Conservation (phyloP, 2,888 invertebrate species). For the Crematogaster levior region DNA sequence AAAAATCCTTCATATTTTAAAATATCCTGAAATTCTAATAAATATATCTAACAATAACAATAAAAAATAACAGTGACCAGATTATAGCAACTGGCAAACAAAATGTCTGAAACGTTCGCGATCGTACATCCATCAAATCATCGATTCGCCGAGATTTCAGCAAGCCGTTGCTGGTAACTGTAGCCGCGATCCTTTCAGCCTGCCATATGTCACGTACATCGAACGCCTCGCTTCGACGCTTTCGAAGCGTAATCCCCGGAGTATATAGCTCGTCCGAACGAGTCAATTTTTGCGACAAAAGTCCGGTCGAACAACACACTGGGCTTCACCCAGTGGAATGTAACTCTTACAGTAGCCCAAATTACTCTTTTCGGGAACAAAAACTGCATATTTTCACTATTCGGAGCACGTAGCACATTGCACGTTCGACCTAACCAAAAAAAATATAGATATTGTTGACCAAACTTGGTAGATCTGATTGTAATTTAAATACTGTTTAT, state of each 20-base stretch:
- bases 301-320: conserved; percentile 35
- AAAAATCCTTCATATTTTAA: no score
- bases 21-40: not conserved
- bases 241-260: conserved; percentile 49
- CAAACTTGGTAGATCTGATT: not conserved
- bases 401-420: conserved; percentile 7
- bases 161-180: conserved; percentile 36
- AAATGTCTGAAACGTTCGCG: not conserved
- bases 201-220: conserved; percentile 48
- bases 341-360: conserved; percentile 30
- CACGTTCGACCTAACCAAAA: conserved; percentile 7
- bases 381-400: conserved; percentile 27
- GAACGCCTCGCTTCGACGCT: conserved; percentile 41
- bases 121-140: conserved; percentile 41
- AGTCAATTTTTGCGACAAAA: conserved; percentile 54
- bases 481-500: conserved; percentile 15
- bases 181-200: conserved; percentile 46
- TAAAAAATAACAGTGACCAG: not conserved
- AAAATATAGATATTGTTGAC: not conserved
- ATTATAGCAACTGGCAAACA: not conserved
- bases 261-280: conserved; percentile 36
- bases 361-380: conserved; percentile 44
- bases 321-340: conserved; percentile 13
- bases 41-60: not conserved
- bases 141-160: conserved; percentile 42